Percentiles rank a stretch among this genome's conserved stretches.
These are phyloP conservation scores for Labeo catla DNA, from an alignment of 2,113 vertebrate species.

Conservation along the genomic window DNA sequence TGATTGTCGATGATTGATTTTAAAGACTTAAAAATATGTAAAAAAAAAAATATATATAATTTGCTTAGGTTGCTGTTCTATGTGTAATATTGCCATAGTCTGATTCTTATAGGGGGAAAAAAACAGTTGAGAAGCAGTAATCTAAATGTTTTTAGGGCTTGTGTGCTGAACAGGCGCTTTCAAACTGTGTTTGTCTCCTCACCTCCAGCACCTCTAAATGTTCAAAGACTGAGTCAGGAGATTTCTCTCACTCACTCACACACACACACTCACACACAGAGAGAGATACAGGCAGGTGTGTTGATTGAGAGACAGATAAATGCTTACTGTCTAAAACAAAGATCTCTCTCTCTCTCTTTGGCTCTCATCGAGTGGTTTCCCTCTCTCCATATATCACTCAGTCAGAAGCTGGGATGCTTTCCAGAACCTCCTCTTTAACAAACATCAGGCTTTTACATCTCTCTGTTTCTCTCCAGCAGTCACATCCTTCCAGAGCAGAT, in stretches of 20 bases:
- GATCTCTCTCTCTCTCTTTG: constrained; percentile 1
- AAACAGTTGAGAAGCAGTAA: neutral
- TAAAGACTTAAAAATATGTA: neutral
- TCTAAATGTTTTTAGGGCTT: constrained; percentile 43
- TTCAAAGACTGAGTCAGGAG: constrained; percentile 50
- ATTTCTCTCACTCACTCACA: constrained; percentile 29
- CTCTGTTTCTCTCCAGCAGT: neutral
- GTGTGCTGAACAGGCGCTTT: constrained; percentile 42
- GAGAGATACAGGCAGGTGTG: neutral
- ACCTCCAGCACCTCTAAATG: constrained; percentile 46
- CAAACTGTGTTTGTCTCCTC: constrained; percentile 45
- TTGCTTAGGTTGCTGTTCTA: neutral
- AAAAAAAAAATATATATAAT: neutral
- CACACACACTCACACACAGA: constrained; percentile 11
- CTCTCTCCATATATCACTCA: constrained; percentile 26
- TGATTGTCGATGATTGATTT: neutral
- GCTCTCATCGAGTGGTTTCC: constrained; percentile 10
- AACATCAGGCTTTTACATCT: constrained; percentile 21
- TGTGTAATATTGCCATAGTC: neutral
- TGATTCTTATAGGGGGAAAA: neutral
- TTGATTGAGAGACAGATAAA: constrained; percentile 46
- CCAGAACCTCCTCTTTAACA: constrained; percentile 38
- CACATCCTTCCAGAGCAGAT: neutral
- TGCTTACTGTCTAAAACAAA: constrained; percentile 39
- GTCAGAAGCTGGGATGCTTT: constrained; percentile 24